These are phyloP conservation scores for Ips nitidus DNA, from an alignment of 1,140 invertebrate species.

Conservation along the genomic window DNA sequence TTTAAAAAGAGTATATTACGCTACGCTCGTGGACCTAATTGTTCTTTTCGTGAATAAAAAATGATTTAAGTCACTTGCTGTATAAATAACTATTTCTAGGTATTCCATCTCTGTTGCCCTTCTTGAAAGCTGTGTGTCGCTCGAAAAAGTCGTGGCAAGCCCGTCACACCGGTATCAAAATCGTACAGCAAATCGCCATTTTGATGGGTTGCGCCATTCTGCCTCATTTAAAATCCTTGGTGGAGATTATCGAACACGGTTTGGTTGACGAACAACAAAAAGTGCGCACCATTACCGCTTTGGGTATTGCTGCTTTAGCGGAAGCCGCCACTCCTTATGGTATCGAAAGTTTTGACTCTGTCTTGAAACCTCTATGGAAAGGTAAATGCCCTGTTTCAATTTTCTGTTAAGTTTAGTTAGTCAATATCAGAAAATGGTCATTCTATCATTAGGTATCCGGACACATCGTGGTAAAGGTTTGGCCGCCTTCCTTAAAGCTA, in stretches of 20 bases:
- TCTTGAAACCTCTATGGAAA: conserved; percentile 98
- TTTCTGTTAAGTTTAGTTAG: neutral
- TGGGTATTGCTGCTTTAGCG: conserved; percentile 96
- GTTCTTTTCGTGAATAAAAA: no score
- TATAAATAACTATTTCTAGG: conserved; percentile 49
- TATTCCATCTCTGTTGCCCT: conserved; percentile 96
- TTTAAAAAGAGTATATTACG: no score
- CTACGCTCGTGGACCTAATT: no score
- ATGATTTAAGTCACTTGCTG: no score
- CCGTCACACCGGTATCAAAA: conserved; percentile 98
- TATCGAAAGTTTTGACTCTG: conserved; percentile 99
- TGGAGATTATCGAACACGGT: conserved; percentile 99
- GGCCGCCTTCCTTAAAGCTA: conserved; percentile 98
- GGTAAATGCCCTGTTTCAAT: conserved; percentile 49
- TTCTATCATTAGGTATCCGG: conserved; percentile 65
- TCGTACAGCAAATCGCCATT: conserved; percentile 99
- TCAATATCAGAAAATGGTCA: neutral
- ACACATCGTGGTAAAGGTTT: conserved; percentile 98
- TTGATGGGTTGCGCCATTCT: conserved; percentile 99
- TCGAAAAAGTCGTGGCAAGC: conserved; percentile 99
- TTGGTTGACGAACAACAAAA: conserved; percentile 86
- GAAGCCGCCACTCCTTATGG: conserved; percentile 99
- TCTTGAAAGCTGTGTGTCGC: conserved; percentile 98
- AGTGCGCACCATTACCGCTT: conserved; percentile 95
- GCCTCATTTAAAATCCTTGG: conserved; percentile 95